Evolutionary conservation across 30 jellyfish, hydroid and myxozoan species (phyloP).

Genomic region (Turritopsis dohrnii): DNA sequence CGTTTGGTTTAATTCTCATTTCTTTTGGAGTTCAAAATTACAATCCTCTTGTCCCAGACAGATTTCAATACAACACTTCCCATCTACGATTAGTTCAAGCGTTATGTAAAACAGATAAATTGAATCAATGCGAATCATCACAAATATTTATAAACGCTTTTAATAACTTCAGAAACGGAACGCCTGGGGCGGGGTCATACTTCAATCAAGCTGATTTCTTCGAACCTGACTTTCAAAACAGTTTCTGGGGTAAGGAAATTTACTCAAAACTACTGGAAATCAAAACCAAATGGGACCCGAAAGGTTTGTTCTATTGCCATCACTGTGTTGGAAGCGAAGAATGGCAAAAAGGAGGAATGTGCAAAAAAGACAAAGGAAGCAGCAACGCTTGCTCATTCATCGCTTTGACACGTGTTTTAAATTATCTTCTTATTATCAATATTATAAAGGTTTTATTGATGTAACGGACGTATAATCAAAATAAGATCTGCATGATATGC

Average conservation of each 20-base stretch:
- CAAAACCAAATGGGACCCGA: not conserved
- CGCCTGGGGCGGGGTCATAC: constrained; percentile 2
- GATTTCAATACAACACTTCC: constrained; percentile 1
- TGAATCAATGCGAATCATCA: not conserved
- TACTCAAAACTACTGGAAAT: not conserved
- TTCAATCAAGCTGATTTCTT: constrained; percentile 9
- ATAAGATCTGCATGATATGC: too few species aligned
- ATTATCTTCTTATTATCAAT: too few species aligned
- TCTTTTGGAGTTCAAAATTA: not conserved
- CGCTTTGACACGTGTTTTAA: not conserved
- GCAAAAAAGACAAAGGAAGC: not conserved
- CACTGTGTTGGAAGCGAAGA: not conserved
- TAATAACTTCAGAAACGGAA: not conserved
- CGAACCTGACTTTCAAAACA: constrained; percentile 8
- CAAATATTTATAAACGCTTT: not conserved
- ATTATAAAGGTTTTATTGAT: too few species aligned
- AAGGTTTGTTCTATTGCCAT: constrained; percentile 1
- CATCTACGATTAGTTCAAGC: not conserved
- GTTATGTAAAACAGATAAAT: not conserved
- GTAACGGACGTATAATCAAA: too few species aligned
- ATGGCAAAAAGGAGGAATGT: not conserved
- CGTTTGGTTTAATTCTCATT: constrained; percentile 8
- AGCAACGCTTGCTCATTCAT: not conserved
- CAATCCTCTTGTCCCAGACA: constrained; percentile 1
- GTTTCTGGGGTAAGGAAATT: constrained; percentile 8